A percentile compares a stretch with the other conserved stretches of the same genome.
These are phyloP conservation scores for Ramphastos sulfuratus DNA, from an alignment of 2,113 vertebrate species.

Conservation along the genomic window DNA sequence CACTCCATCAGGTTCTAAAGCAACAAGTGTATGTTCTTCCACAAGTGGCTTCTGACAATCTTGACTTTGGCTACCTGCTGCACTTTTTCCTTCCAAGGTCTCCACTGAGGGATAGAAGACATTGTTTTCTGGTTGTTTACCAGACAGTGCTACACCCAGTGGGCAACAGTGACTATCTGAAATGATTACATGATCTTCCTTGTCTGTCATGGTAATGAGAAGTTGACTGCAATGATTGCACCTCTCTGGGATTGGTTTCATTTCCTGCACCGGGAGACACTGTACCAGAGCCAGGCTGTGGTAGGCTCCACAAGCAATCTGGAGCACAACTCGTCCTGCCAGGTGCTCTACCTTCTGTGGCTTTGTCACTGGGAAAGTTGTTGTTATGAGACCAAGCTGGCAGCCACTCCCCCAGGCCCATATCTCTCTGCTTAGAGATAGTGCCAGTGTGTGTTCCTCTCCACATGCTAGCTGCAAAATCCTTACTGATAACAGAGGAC, in stretches of 20 bases:
- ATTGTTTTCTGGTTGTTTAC: constrained; percentile 62
- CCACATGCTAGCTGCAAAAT: constrained; percentile 92
- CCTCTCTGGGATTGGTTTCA: constrained; percentile 86
- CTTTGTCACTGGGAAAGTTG: constrained; percentile 84
- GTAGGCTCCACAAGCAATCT: constrained; percentile 89
- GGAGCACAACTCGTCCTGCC: constrained; percentile 87
- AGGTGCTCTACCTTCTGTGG: constrained; percentile 92
- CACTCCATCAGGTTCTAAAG: constrained; percentile 10
- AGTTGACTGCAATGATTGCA: constrained; percentile 94
- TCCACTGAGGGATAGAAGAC: not conserved
- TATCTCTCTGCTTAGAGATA: constrained; percentile 87
- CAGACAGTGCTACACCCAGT: constrained; percentile 80
- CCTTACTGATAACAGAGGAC: constrained; percentile 76
- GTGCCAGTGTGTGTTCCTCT: constrained; percentile 88
- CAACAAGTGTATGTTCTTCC: not conserved
- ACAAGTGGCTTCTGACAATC: not conserved
- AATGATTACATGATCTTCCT: constrained; percentile 98
- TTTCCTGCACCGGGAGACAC: constrained; percentile 81
- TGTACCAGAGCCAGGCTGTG: constrained; percentile 94
- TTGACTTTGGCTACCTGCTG: constrained; percentile 13
- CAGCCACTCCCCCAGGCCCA: constrained; percentile 97
- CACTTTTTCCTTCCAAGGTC: not conserved
- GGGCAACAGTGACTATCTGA: constrained; percentile 95
- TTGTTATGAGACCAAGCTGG: constrained; percentile 86
- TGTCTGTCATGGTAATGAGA: constrained; percentile 96